Evolutionary conservation across 1,140 invertebrate species (phyloP), one percentile per base, ranked within the genome.

Genomic region (Piezodorus guildinii): DNA sequence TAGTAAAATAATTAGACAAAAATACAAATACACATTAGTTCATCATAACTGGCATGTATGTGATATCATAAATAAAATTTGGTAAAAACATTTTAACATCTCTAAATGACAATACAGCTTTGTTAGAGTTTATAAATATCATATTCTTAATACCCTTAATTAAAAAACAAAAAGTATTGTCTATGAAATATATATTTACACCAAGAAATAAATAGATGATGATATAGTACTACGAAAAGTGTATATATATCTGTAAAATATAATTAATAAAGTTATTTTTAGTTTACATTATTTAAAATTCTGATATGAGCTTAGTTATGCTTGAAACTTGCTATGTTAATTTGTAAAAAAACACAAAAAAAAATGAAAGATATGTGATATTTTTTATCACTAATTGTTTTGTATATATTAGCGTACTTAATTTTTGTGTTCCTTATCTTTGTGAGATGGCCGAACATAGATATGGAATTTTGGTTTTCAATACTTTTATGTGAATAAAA

Each of bases 401-500:
- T 56, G 52, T 56, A 56, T 23, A 56, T 56, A 56, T 23, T 49
- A 49, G 23, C 15, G 52, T 56, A 56, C 52, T 56, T 56, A 56
- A 56, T 56, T 23, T 23, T 56, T 56, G 23, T 56, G 52, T 56
- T 56, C 23, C 17, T 39, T 39, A 39, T 39, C 34, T 39, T 39
- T 39, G 34, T 39, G 34, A 39, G 34, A 25, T 23, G 15, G 52
- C 52, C 23, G 23, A 23, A 23, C 23, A 56, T 21, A 25, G 52
- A 56, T 56, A 56, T 15, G 23, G 17, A 56, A 15, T 23, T 23
- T 56, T 56, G 17, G 17, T 56, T 56, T 21, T 25, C 23, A 23
- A 16, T 56, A 17, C 21, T 49, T 49, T 21, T 21, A 19, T 49
- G 46, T 49, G 46, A 49, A 19, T 49, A 49, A 49, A 19, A 49